phyloP scores from a whole-genome alignment of 2,888 invertebrate genomes.

The Pristionchus arcanus region DNA sequence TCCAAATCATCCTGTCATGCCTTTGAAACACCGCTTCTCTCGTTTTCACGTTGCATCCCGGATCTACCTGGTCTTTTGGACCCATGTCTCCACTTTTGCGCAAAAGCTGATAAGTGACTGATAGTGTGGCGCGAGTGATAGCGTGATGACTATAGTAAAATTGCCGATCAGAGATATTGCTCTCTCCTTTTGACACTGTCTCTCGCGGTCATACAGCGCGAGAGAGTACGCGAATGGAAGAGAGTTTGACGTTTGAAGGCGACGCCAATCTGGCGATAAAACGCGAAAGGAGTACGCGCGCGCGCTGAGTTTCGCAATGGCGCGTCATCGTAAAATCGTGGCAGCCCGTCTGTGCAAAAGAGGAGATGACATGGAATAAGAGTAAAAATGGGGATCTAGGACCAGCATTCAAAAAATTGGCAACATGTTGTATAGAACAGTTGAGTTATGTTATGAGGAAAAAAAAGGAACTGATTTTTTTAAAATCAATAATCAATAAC shows the following conservation, averaged over 20 bases:
- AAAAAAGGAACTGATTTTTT: no score
- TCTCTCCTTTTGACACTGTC: not conserved
- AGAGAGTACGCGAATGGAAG: not conserved
- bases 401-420: no score
- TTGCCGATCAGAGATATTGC: not conserved
- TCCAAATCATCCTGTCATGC: not conserved
- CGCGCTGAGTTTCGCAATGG: not conserved
- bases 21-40: not conserved
- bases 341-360: not conserved
- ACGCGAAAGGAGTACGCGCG: not conserved
- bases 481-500: not conserved
- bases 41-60: not conserved
- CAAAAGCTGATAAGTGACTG: not conserved
- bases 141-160: not conserved
- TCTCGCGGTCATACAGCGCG: not conserved
- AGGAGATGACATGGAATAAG: not conserved
- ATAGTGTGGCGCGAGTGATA: not conserved
- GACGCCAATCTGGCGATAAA: not conserved
- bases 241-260: not conserved
- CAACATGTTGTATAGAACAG: no score
- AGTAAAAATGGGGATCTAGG: no score
- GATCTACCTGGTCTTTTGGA: slow-evolving; percentile 1
- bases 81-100: not conserved
- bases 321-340: not conserved
- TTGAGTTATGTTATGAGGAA: no score